A percentile compares a stretch with the other conserved stretches of the same genome.
Conservation (phyloP, 2,888 invertebrate genomes). For the Tetheella fluctuosa region DNA sequence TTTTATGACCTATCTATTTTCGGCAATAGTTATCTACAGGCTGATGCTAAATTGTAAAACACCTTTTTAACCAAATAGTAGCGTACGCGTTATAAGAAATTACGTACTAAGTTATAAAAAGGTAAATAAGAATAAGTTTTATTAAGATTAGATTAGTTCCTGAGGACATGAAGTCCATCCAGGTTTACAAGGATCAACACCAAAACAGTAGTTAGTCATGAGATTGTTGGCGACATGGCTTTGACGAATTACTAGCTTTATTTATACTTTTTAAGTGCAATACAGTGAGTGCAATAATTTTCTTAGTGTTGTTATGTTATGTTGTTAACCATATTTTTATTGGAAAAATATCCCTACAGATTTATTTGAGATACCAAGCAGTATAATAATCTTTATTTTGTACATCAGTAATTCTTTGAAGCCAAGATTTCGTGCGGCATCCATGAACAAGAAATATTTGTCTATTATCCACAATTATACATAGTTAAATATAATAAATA, state of each 20-base stretch:
- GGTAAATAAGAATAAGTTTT: constrained; percentile 19
- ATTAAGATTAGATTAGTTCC: constrained; percentile 68
- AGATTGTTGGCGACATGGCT: constrained; percentile 49
- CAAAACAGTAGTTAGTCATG: constrained; percentile 80
- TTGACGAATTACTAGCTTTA: constrained; percentile 46
- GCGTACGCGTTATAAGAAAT: background rate
- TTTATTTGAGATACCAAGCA: background rate
- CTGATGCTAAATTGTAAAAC: background rate
- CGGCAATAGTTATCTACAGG: background rate
- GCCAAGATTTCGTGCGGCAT: constrained; percentile 38
- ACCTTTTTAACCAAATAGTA: background rate
- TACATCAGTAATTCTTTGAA: constrained; percentile 40
- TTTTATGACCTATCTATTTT: background rate
- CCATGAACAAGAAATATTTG: constrained; percentile 62
- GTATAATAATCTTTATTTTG: background rate
- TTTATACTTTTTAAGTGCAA: constrained; percentile 21
- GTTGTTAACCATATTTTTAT: background rate
- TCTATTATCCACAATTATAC: constrained; percentile 78
- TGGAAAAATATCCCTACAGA: background rate
- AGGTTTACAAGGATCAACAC: constrained; percentile 81
- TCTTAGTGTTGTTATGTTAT: background rate
- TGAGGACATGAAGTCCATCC: constrained; percentile 79
- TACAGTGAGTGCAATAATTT: constrained; percentile 4
- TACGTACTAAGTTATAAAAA: background rate
- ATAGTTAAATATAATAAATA: constrained; percentile 50